Evolutionary conservation across 1,140 invertebrate species (phyloP), one percentile per base, ranked within the genome.

Genomic region (Heliothis virescens): DNA sequence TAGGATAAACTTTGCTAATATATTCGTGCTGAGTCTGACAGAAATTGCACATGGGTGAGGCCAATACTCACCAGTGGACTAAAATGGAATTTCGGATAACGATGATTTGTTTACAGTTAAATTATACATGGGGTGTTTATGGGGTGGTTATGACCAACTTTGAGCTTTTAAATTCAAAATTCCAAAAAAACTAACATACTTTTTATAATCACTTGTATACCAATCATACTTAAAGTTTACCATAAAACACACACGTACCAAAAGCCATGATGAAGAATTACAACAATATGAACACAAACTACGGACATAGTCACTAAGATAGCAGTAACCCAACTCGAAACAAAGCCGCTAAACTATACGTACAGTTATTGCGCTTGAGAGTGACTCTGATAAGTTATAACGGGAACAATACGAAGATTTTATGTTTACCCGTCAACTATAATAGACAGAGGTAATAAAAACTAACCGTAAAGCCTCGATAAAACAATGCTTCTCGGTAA

Each of bases 391-490:
- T 55, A 55, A 72, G 52, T 55, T 72, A 55, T 72, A 52, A 57
- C 69, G 57, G 29, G 47, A 29, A 57, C 50, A 72, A 72, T 57
- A 72, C 69, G 16, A 71, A 72, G 69, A 72, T 72, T 72, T 72
- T 57, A 72, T 72, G 52, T 57, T 57, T 62, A 41, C 41, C 57
- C 55, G 29, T 41, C 48, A 4, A 76, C 57, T 63, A 63, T 76
- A 76, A 76, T 76, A 76, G 59, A 76, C 48, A 52, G 34, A n/a
- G 73, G 73, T 63, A 50, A 63, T 76, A 76, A 76, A 76, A 48
- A 29, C 9, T 5, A 34, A 34, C 34, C 73, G 47, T 76, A 63
- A 76, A 76, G 2, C 21, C 53, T 60, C 59, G 41, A 63, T 76
- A 63, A 76, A 76, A 63, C 48, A 76, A 76, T 76, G 73, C 18